Evolutionary conservation across 2,888 invertebrate species (phyloP), one percentile per base, ranked within the genome.

Genomic region (Chironomus riparius): DNA sequence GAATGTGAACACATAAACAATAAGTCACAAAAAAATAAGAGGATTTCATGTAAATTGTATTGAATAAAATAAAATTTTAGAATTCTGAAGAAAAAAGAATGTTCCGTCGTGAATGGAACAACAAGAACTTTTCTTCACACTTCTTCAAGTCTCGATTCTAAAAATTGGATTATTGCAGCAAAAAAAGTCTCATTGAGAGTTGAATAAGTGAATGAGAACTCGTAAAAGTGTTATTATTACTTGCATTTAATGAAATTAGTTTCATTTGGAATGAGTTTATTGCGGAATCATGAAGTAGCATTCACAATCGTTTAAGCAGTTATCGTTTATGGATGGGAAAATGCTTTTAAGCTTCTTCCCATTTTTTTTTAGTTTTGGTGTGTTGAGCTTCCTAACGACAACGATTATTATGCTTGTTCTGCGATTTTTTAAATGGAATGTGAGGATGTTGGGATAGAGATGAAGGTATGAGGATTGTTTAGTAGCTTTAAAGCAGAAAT

Each of bases 241-340:
- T 47, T 71, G 61, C 71, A 71, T 56, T 71, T 56, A 71, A 71
- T 56, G 24, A 56, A 71, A 71, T 71, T 71, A 56, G 50, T 56
- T 38, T 65, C 65, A 65, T 56, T 47, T 61, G 28, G 56, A 70
- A 47, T 70, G 70, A 71, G 56, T 71, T 71, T 71, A 71, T 71
- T 71, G 71, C 50, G 56, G 71, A 71, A 71, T 56, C 71, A 71
- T 71, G 71, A 71, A 71, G 71, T 56, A 47, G 38, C 71, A 71
- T 71, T 71, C 71, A 71, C 71, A 71, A 71, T 56, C 56, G 47
- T 28, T 68, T 15, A 24, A 65, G 68, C 61, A 71, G 71, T 56
- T 71, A 71, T 71, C 56, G 71, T 71, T 71, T 47, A 24, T 70
- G 28, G 24, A 22, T 38, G 38, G 38, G 38, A 70, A 68, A 70